These are phyloP conservation scores for Apodemia mormo DNA, from an alignment of 2,888 invertebrate species.

Conservation along the genomic window DNA sequence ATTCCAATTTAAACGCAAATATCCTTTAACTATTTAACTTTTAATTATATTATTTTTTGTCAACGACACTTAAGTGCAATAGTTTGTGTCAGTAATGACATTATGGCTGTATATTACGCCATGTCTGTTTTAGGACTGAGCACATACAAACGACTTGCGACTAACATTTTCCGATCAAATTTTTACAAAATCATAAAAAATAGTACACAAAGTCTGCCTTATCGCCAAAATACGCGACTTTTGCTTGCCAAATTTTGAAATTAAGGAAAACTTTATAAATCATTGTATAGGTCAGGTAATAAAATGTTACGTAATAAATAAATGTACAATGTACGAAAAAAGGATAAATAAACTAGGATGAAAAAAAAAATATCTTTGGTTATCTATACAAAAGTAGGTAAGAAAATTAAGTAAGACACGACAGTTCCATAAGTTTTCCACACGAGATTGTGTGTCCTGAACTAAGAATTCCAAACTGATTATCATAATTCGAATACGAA, in stretches of 20 bases:
- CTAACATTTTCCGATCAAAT: background rate
- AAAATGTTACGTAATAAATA: too few relatives aligned
- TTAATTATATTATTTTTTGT: background rate
- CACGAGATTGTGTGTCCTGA: too few relatives aligned
- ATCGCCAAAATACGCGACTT: background rate
- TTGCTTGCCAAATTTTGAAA: background rate
- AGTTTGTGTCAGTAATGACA: constrained; percentile 3
- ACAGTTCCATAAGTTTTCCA: too few relatives aligned
- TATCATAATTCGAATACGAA: too few relatives aligned
- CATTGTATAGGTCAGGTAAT: too few relatives aligned
- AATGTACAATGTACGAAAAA: too few relatives aligned
- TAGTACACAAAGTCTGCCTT: background rate
- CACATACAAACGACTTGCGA: constrained; percentile 11
- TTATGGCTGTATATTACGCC: background rate
- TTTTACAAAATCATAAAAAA: background rate
- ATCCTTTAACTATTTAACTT: background rate
- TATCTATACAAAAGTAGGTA: too few relatives aligned
- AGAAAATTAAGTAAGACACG: too few relatives aligned
- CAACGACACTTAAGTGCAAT: background rate
- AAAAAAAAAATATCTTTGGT: too few relatives aligned
- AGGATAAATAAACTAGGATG: too few relatives aligned
- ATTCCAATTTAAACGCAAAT: background rate
- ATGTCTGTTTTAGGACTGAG: background rate
- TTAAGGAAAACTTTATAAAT: too few relatives aligned
- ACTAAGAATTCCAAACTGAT: too few relatives aligned